These are phyloP conservation scores for Leptopilina drosophilae DNA, from an alignment of 2,888 invertebrate species.

Conservation along the genomic window DNA sequence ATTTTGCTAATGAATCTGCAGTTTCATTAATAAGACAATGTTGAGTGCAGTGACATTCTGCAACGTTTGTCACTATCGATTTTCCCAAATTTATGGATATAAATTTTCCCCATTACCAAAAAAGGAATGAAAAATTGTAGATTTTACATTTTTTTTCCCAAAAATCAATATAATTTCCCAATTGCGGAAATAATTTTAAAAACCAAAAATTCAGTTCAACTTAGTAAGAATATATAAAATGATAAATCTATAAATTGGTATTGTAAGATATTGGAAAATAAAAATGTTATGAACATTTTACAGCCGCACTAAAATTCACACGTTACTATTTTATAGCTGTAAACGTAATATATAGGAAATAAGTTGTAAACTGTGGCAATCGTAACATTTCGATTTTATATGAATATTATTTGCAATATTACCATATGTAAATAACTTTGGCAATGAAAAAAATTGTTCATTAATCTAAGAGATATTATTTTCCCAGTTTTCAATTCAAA, in stretches of 20 bases:
- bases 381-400: not conserved
- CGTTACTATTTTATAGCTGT: conserved; percentile 4
- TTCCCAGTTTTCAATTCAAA: too few species aligned
- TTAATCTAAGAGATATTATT: too few species aligned
- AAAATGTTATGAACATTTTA: not conserved
- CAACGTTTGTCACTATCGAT: not conserved
- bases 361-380: conserved; percentile 11
- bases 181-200: too few species aligned
- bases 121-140: not conserved
- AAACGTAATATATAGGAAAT: not conserved
- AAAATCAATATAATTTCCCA: too few species aligned
- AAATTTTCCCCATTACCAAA: too few species aligned
- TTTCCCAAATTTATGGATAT: too few species aligned
- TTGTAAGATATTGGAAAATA: conserved; percentile 2
- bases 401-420: not conserved
- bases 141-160: not conserved
- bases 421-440: not conserved
- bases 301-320: not conserved
- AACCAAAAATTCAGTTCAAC: not conserved
- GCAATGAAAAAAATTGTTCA: too few species aligned
- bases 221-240: not conserved
- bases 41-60: not conserved
- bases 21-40: conserved; percentile 12
- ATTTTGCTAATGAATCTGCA: conserved; percentile 4
- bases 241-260: conserved; percentile 6